A percentile compares a stretch with the other conserved stretches of the same genome.
phyloP scores from a whole-genome alignment of 2,113 vertebrate genomes.

The Malaclemys terrapin region DNA sequence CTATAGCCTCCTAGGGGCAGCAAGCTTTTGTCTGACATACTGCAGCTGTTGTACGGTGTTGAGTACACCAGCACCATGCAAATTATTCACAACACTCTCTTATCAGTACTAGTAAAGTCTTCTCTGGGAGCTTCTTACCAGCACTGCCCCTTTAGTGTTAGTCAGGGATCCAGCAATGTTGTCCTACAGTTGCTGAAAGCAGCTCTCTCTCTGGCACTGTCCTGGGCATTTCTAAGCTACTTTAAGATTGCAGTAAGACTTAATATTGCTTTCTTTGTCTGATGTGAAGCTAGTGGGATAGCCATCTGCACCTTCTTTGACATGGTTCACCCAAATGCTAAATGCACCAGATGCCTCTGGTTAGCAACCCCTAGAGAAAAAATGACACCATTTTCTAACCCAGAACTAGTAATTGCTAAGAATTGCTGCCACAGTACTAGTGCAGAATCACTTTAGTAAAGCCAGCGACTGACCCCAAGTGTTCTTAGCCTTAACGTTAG shows the following conservation, averaged over 20 bases:
- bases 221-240: background rate
- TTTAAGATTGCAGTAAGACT: background rate
- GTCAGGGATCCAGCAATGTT: background rate
- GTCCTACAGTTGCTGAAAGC: background rate
- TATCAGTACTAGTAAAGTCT: rapidly evolving
- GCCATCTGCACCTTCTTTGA: background rate
- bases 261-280: background rate
- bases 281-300: rapidly evolving
- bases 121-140: background rate
- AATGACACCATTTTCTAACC: background rate
- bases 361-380: background rate
- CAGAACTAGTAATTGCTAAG: background rate
- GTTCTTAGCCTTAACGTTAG: background rate
- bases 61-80: rapidly evolving
- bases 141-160: background rate
- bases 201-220: background rate
- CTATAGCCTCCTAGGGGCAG: background rate
- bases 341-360: background rate
- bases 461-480: background rate
- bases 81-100: background rate
- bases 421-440: background rate
- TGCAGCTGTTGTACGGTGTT: background rate
- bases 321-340: background rate
- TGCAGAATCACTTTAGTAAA: background rate
- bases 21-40: background rate